Conservation (phyloP, 2,113 vertebrate genomes). For the Microcebus ravelobensis region DNA sequence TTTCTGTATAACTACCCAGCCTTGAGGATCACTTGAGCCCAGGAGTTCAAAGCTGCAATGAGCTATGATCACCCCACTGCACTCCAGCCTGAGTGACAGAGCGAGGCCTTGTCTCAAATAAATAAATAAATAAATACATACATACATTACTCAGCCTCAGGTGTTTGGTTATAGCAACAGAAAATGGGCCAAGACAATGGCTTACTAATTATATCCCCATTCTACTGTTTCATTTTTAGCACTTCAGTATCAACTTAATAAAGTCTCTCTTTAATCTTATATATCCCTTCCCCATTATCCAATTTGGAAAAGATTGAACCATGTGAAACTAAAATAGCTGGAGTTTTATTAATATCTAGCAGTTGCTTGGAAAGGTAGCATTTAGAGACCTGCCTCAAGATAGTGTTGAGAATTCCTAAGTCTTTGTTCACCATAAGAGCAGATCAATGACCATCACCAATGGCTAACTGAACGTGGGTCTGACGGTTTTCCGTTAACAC, state of each 20-base stretch:
- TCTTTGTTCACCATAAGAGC: conserved; percentile 55
- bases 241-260: conserved; percentile 45
- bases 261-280: conserved; percentile 29
- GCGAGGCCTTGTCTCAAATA: no score
- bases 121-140: no score
- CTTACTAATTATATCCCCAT: neutral
- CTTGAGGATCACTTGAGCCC: no score
- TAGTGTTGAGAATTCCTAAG: conserved; percentile 30
- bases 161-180: neutral
- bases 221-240: conserved; percentile 4
- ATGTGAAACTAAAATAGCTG: conserved; percentile 58
- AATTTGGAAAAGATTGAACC: conserved; percentile 58
- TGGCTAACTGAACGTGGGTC: neutral
- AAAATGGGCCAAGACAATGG: neutral
- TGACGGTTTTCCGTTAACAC: conserved; percentile 65
- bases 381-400: conserved; percentile 23
- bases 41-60: no score
- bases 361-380: neutral
- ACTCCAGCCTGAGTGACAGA: no score
- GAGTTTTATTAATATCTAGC: conserved; percentile 69
- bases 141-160: neutral
- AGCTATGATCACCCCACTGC: no score
- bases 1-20: neutral
- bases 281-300: neutral
- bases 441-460: conserved; percentile 64